Evolutionary conservation across 1,140 invertebrate genomes (phyloP), one percentile per base, ranked within the genome.

Genomic region (Cepaea nemoralis): DNA sequence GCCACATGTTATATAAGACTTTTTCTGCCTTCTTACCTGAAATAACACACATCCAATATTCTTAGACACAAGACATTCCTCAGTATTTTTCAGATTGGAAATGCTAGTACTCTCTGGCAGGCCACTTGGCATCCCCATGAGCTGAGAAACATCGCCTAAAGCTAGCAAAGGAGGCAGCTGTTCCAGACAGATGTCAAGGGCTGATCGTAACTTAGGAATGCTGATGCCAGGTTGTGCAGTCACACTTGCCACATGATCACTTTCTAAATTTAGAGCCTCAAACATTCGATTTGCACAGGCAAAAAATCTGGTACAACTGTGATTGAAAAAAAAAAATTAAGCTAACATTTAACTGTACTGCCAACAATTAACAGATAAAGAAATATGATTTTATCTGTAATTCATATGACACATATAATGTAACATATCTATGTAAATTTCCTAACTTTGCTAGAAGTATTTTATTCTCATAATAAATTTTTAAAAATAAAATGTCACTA

Each of bases 41-140:
- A 90, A 83, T 10, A 91, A 82, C 37, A 89, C 88, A 82, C 90
- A 89, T 67, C 90, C 89, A 14, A 90, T 83, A 33, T 88, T 89
- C 79, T 90, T 89, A 33, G 90, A 89, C 88, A 90, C 89, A 76
- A 87, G 80, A 8, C 84, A 82, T 73, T 87, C 89, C 33, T 84
- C 84, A 3, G 83, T 86, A 37, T 87, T 88, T 24, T 85, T 84
- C 69, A 90, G 42, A 71, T 88, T 90, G 42, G 90, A 82, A 35
- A 89, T 84, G 75, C 88, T 89, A 0, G 90, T 89, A 31, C 86
- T 81, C 75, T 91, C 90, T 0, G 89, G 89, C 83, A 91, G 90
- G 82, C 87, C 83, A 79, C 85, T 90, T 31, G 88, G 85, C 50
- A 82, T 55, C 10, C 24, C 77, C 42, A 81, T 80, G 22, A 85